Conservation (phyloP, 2,888 invertebrate genomes). For the Stenodema calcarata region DNA sequence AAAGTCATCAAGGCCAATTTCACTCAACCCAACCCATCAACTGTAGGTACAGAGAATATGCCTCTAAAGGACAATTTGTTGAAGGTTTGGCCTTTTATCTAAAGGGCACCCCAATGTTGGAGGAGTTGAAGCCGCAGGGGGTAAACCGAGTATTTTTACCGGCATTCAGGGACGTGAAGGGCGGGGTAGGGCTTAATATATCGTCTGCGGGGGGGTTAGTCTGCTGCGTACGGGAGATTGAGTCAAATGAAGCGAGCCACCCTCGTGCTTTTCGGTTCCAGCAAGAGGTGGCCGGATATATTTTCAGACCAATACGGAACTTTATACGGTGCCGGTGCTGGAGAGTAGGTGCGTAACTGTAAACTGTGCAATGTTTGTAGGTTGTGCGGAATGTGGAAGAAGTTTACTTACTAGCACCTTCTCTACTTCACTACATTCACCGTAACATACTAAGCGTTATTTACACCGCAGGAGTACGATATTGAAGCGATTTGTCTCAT, state of each 20-base stretch:
- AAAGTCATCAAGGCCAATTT: too few relatives aligned
- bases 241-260: slow-evolving; percentile 15
- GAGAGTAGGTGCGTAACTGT: not conserved
- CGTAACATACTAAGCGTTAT: too few relatives aligned
- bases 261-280: not conserved
- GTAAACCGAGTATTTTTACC: slow-evolving; percentile 5
- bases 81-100: not conserved
- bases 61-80: not conserved
- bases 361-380: too few relatives aligned
- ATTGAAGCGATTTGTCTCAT: too few relatives aligned
- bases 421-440: too few relatives aligned
- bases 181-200: not conserved
- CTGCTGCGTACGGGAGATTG: not conserved
- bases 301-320: not conserved
- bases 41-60: not conserved
- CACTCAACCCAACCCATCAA: too few relatives aligned
- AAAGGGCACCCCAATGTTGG: not conserved
- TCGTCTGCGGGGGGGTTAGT: slow-evolving; percentile 7
- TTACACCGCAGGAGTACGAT: too few relatives aligned
- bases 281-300: not conserved
- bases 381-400: too few relatives aligned
- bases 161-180: not conserved
- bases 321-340: too few relatives aligned
- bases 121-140: not conserved
- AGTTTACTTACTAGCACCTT: too few relatives aligned